Base-by-base conservation (phyloP, 2,113 vertebrate species). In the Prunella fulvescens region DNA sequence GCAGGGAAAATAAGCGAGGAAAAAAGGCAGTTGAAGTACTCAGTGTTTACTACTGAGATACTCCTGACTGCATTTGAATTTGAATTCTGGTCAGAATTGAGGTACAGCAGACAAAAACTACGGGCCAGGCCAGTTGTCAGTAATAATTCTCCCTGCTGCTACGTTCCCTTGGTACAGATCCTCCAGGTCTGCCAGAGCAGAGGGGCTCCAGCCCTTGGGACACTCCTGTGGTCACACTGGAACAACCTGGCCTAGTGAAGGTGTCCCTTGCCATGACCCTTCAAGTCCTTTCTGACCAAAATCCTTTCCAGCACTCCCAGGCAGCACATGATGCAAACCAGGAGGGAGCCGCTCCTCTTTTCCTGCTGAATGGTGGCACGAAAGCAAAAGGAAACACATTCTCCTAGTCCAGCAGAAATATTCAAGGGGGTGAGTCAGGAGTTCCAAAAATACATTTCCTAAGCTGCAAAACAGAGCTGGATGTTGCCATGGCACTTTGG, bases 371-470 rank as follows among this genome's bases (percentile, higher is more conserved):
- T 91, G 91, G 96, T 81, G 81, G 91, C 96, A 95, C 71, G 95
- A 94, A 96, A 94, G 95, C 89, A 90, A 96, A 96, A 97, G 93
- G 96, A 95, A 95, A 96, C 51, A 79, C 51, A 40, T 95, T 92
- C 94, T 74, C 95, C 94, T 85, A 95, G 95, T 93, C 91, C 82
- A 93, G 97, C 97, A 97, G 88, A 95, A 97, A 98, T 39, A 67
- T 93, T 95, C 95, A 61, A 87, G 69, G 53, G 92, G 88, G 96
- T 80, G 93, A 98, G 97, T 97, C 97, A 98, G 69, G 88, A 96
- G 95, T 97, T 97, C 97, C 97, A 97, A 98, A 98, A 98, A 98
- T 98, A 97, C 95, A 88, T 94, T 78, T 51, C 62, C 72, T 28
- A 31, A 69, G 72, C 83, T 78, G 72, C 72, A 69, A 60, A 69